Evolutionary conservation across 2,797 vertebrate species (phyloP).

Genomic region (Crax fasciolata): DNA sequence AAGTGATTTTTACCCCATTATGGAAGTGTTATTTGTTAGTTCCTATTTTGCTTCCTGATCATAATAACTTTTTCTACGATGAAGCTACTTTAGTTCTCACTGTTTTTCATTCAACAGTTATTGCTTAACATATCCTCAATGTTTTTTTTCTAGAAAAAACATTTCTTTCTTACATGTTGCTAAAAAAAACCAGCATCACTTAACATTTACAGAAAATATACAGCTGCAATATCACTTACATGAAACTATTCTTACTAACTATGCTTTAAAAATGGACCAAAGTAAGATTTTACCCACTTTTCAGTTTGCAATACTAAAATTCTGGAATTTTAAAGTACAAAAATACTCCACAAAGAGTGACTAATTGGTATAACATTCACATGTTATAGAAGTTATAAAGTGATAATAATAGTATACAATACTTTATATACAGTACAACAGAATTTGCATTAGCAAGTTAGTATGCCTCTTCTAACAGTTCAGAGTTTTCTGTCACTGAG

Average conservation of each 20-base stretch:
- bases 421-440: neutral
- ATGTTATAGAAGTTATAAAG: neutral
- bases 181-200: neutral
- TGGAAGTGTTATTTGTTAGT: neutral
- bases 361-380: neutral
- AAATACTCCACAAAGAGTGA: constrained; percentile 6
- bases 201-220: neutral
- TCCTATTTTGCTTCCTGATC: neutral
- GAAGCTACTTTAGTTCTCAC: neutral
- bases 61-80: neutral
- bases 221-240: neutral
- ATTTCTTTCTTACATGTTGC: neutral
- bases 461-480: constrained; percentile 34
- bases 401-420: neutral
- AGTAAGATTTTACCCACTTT: neutral
- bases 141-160: no score
- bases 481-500: constrained; percentile 61
- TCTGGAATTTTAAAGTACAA: constrained; percentile 21
- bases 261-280: neutral
- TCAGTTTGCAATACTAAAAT: neutral
- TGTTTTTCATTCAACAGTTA: neutral
- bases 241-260: neutral
- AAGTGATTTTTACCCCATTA: neutral
- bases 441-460: constrained; percentile 48
- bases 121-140: neutral